Evolutionary conservation across 2,113 vertebrate species (phyloP), one percentile per base, ranked within the genome.

Genomic region (Sturnus vulgaris): DNA sequence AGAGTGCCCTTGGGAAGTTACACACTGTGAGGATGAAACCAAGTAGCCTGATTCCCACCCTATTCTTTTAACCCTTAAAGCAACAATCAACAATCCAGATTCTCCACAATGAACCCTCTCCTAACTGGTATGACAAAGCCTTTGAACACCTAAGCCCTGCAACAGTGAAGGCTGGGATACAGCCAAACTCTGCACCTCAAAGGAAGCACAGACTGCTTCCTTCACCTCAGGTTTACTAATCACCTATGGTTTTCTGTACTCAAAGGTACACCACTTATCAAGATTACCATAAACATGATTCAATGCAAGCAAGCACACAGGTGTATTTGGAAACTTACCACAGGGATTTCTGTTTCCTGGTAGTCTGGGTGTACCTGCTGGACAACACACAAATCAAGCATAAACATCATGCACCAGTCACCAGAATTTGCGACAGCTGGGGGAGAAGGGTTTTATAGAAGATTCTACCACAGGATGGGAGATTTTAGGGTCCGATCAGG

Each of bases 341-440:
- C 28, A 84, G 95, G 89, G 40, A 57, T 23, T 78, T 95, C 95
- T 65, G 81, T 65, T 40, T 97, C 89, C 61, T 97, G 88, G 71
- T 88, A 77, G 77, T 94, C 92, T 79, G 89, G 40, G 16, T 94
- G 90, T 92, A 97, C 92, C 96, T 97, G 88, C 81, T 88, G 92
- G 65, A 83, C 68, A 86, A 80, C 23, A 94, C 20, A 93, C 0
- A 5, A 90, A 66, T n/a, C 21, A 12, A 49, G 12, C 53, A 33
- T 88, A 42, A 93, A 63, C 10, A 70, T 47, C 16, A 73, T 8
- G 39, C 6, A 68, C 17, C 1, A 37, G 19, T 28, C 15, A 82
- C 25, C 20, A 73, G 31, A 80, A 56, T 44, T 73, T 73, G 16
- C 20, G 50, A 50, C 17, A 69, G 37, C 14, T 47, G 1, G 7